Percentiles rank a stretch among this genome's conserved stretches.
Conservation (phyloP, 2,113 vertebrate genomes). For the Sander vitreus region DNA sequence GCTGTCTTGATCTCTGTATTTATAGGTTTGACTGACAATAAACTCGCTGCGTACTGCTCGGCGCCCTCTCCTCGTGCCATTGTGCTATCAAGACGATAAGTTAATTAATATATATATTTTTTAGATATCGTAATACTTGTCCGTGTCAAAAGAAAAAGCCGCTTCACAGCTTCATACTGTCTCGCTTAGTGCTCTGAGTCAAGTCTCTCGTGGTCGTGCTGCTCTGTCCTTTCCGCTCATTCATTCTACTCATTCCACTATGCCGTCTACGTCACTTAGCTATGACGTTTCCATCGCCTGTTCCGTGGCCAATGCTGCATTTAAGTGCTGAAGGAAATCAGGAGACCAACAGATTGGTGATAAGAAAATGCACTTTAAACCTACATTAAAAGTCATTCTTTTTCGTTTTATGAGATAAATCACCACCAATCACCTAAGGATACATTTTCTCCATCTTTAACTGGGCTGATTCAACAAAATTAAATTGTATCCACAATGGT, state of each 20-base stretch:
- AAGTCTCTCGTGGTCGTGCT: background rate
- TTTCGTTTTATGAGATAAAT: background rate
- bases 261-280: background rate
- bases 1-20: constrained; percentile 53
- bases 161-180: background rate
- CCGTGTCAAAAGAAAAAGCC: background rate
- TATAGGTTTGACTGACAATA: constrained; percentile 60
- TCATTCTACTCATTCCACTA: constrained; percentile 10
- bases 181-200: too few species aligned
- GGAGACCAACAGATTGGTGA: background rate
- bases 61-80: constrained; percentile 79
- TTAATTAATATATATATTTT: too few species aligned
- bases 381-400: background rate
- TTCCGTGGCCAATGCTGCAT: background rate
- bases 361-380: background rate
- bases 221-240: background rate
- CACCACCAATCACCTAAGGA: background rate
- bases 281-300: background rate
- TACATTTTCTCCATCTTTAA: background rate
- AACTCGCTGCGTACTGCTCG: constrained; percentile 63
- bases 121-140: background rate
- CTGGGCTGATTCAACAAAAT: background rate
- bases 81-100: background rate
- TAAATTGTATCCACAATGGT: background rate
- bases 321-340: background rate